These are phyloP conservation scores for Onychostoma macrolepis DNA, from an alignment of 2,113 vertebrate genomes.

Conservation along the genomic window DNA sequence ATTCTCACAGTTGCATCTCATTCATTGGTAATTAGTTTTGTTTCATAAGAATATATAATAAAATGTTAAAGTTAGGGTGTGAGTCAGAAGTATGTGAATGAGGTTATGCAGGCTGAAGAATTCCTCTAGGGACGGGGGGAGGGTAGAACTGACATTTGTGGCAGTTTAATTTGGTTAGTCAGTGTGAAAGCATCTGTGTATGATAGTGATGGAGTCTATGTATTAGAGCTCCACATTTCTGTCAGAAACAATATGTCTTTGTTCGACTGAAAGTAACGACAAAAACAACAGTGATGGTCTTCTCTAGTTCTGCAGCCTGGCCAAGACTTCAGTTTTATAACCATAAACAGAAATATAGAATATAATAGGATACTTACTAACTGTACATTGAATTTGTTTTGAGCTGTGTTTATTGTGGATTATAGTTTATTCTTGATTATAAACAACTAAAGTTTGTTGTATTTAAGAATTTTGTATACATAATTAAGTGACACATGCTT, in stretches of 20 bases:
- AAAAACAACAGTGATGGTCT: background rate
- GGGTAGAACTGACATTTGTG: constrained; percentile 16
- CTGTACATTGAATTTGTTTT: background rate
- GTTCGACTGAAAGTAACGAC: background rate
- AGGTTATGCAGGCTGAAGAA: constrained; percentile 28
- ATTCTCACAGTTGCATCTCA: background rate
- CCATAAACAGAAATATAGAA: background rate
- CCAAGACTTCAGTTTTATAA: background rate
- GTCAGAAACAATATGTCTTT: constrained; percentile 25
- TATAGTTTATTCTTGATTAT: too few species aligned
- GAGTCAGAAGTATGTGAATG: constrained; percentile 10
- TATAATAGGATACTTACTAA: background rate
- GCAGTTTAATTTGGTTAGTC: constrained; percentile 44
- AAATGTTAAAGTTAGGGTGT: constrained; percentile 18
- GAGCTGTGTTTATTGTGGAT: background rate
- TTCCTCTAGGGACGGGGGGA: background rate
- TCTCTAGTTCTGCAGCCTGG: background rate
- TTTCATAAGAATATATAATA: background rate
- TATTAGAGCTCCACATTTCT: constrained; percentile 2
- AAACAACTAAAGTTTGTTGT: background rate
- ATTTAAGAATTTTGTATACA: background rate
- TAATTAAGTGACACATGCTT: background rate
- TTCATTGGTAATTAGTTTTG: background rate
- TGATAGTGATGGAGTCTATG: constrained; percentile 4
- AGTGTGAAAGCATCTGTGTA: constrained; percentile 19